A percentile compares a stretch with the other conserved stretches of the same genome.
Evolutionary conservation across 2,797 vertebrate species (phyloP).

Genomic region (Leucoraja ocellata): DNA sequence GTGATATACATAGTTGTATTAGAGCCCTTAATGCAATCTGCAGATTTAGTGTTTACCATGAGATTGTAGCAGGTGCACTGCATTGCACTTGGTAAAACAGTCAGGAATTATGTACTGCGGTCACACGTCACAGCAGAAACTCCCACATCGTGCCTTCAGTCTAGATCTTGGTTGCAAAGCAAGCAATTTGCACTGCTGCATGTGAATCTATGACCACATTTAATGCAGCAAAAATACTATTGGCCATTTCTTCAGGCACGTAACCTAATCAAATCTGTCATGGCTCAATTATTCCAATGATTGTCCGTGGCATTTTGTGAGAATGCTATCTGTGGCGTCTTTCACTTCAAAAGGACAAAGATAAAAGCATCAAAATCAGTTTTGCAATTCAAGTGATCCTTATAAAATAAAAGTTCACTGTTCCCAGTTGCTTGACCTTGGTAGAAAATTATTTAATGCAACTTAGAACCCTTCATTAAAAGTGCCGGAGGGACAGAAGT

Average conservation of each 20-base stretch:
- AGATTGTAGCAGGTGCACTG: slow-evolving; percentile 20
- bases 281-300: slow-evolving; percentile 15
- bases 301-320: background rate
- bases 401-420: background rate
- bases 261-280: slow-evolving; percentile 16
- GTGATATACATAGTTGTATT: background rate
- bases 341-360: background rate
- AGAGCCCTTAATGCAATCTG: background rate
- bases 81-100: slow-evolving; percentile 15
- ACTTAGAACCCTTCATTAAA: background rate
- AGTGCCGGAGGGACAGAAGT: background rate
- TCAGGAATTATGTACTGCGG: slow-evolving; percentile 21
- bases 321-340: background rate
- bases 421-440: background rate
- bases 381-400: background rate
- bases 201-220: slow-evolving; percentile 20
- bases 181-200: slow-evolving; percentile 12
- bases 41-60: background rate
- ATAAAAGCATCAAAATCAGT: background rate
- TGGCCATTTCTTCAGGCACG: slow-evolving; percentile 5
- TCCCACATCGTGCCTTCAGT: background rate
- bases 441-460: background rate
- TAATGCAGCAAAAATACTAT: background rate
- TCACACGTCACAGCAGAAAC: background rate
- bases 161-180: background rate